Percentiles rank a stretch among this genome's conserved stretches.
phyloP scores from a whole-genome alignment of 2,113 vertebrate genomes.

The Ovibos moschatus region DNA sequence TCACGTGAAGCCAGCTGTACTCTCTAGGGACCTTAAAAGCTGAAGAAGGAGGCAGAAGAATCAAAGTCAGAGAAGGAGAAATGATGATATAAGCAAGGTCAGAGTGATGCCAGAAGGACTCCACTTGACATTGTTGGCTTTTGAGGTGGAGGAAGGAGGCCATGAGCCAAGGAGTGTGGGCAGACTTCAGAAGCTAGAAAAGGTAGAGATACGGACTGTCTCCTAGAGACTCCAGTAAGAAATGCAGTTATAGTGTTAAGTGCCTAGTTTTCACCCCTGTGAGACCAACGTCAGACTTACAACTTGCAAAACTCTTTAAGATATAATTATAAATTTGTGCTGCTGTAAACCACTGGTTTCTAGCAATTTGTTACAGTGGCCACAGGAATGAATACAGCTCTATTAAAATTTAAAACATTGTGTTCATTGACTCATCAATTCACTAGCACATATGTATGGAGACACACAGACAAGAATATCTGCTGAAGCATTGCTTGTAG shows the following conservation, averaged over 20 bases:
- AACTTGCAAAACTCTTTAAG: neutral
- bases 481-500: neutral
- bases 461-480: neutral
- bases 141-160: neutral
- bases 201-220: neutral
- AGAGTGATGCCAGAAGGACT: neutral
- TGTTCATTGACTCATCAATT: neutral
- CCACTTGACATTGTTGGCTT: neutral
- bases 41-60: neutral
- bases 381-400: neutral
- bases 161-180: rapidly evolving
- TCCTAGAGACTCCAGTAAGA: neutral
- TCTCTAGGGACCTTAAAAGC: neutral
- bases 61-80: neutral
- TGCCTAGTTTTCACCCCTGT: neutral
- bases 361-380: neutral
- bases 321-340: neutral
- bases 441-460: neutral
- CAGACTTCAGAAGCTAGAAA: neutral
- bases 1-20: neutral
- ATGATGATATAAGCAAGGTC: neutral
- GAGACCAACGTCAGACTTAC: neutral
- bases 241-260: neutral
- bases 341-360: neutral
- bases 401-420: neutral